Evolutionary conservation across 2,888 invertebrate species (phyloP), one percentile per base, ranked within the genome.

Genomic region (Thymelicus sylvestris): DNA sequence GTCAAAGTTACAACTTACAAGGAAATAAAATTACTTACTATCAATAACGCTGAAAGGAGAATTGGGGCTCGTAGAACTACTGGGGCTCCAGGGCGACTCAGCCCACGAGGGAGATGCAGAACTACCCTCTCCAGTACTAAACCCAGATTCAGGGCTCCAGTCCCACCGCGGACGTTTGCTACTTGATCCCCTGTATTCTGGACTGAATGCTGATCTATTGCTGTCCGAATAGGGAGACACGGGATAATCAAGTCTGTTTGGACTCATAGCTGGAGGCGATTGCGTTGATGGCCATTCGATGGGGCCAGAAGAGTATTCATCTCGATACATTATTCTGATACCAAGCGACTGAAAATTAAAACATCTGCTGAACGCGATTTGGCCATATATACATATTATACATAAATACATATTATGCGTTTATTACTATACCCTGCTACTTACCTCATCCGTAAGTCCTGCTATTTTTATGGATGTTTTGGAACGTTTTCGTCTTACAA

Each of bases 11-110:
- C 31, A 31, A 31, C 31, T 31, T 31, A 12, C 6, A 52, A 52
- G 7, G 15, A 52, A 7, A 52, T 13, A 48, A 6, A 38, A 24
- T 64, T 15, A 59, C 71, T 78, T 78, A 92, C 92, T 89, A 76
- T 92, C 90, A 80, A 88, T 85, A 38, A 75, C 72, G 76, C 92
- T 92, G 71, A 87, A 85, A 13, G 91, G 94, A 44, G 95, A 95
- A 3, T 90, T 89, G n/a, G 94, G 90, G 24, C 94, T 90, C 7
- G 88, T 86, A 13, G 93, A 90, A 79, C 95, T 95, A 38, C 87
- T 87, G 0, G 95, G 94, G 76, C 95, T 95, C 95, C 94, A 95
- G 75, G 94, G 94, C 74, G 91, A 94, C 15, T 92, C 89, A 10
- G 86, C 87, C 86, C 90, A 87, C 67, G 87, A 81, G 0, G 91